Evolutionary conservation across 2,888 invertebrate species (phyloP).

Genomic region (Aporophyla lueneburgensis): DNA sequence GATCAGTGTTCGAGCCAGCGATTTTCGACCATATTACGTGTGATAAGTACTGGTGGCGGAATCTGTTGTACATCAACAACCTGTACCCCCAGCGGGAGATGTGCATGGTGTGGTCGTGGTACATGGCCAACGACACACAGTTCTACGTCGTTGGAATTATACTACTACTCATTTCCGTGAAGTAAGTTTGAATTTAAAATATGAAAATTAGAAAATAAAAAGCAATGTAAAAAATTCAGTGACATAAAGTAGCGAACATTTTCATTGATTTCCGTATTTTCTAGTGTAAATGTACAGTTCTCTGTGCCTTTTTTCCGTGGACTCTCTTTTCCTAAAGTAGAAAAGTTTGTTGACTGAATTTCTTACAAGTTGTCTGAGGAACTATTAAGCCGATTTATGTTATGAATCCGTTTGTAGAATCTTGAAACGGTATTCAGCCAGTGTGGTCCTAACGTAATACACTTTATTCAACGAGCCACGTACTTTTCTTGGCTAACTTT

Average conservation of each 20-base stretch:
- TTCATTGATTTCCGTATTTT: slow-evolving; percentile 20
- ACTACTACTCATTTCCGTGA: slow-evolving; percentile 92
- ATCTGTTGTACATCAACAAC: slow-evolving; percentile 95
- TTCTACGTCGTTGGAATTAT: slow-evolving; percentile 93
- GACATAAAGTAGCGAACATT: slow-evolving; percentile 22
- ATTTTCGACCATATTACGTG: slow-evolving; percentile 94
- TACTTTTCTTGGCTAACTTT: slow-evolving; percentile 45
- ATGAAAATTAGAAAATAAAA: slow-evolving; percentile 19
- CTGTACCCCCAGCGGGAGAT: slow-evolving; percentile 94
- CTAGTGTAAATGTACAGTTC: slow-evolving; percentile 22
- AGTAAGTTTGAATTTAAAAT: slow-evolving; percentile 87
- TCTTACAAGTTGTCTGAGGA: slow-evolving; percentile 46
- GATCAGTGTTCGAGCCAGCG: slow-evolving; percentile 94
- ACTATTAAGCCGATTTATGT: slow-evolving; percentile 61
- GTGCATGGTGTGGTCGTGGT: slow-evolving; percentile 96
- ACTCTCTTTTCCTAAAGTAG: slow-evolving; percentile 29
- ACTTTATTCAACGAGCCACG: slow-evolving; percentile 40
- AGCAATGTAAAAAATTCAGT: slow-evolving; percentile 1
- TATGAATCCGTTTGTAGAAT: slow-evolving; percentile 57
- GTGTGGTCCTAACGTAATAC: slow-evolving; percentile 34
- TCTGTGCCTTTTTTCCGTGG: slow-evolving; percentile 7
- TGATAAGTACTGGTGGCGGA: slow-evolving; percentile 95
- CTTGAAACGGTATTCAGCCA: slow-evolving; percentile 37
- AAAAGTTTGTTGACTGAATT: slow-evolving; percentile 56
- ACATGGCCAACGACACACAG: slow-evolving; percentile 95